These are phyloP conservation scores for Genyomyrus donnyi DNA, from an alignment of 2,113 vertebrate species.

Conservation along the genomic window DNA sequence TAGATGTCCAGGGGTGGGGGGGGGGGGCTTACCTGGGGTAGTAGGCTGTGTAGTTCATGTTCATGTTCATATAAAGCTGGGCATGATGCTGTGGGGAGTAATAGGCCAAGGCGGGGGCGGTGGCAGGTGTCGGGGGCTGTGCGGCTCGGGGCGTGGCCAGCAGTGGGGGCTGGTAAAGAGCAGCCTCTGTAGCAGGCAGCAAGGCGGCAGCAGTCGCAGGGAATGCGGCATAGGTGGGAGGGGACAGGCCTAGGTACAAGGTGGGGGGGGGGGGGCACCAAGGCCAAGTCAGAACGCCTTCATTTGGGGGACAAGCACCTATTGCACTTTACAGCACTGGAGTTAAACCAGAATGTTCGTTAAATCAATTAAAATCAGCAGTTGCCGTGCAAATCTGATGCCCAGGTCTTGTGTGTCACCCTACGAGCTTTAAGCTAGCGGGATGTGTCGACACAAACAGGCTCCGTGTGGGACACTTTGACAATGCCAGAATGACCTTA, in stretches of 20 bases:
- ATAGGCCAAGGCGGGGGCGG: conserved; percentile 77
- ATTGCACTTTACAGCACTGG: background rate
- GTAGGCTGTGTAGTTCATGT: conserved; percentile 95
- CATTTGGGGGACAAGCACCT: background rate
- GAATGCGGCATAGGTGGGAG: conserved; percentile 84
- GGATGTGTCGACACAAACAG: conserved; percentile 48
- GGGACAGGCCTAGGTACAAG: conserved; percentile 74
- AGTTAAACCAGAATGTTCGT: background rate
- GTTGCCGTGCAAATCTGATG: background rate
- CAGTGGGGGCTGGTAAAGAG: conserved; percentile 82
- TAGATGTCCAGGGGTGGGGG: background rate
- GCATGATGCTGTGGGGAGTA: conserved; percentile 75
- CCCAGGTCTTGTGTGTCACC: background rate
- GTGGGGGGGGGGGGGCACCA: background rate
- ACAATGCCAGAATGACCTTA: conserved; percentile 10
- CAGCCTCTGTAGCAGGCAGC: conserved; percentile 69
- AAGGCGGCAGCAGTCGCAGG: conserved; percentile 70
- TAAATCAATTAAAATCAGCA: background rate
- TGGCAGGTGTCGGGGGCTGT: conserved; percentile 56
- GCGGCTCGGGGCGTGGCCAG: conserved; percentile 73
- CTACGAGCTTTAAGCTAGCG: background rate
- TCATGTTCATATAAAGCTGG: conserved; percentile 80
- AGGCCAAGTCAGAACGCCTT: background rate
- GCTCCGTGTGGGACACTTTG: conserved; percentile 10
- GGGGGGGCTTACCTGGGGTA: conserved; percentile 77